phyloP scores from a whole-genome alignment of 2,113 vertebrate genomes.

The Cinclus mexicanus region DNA sequence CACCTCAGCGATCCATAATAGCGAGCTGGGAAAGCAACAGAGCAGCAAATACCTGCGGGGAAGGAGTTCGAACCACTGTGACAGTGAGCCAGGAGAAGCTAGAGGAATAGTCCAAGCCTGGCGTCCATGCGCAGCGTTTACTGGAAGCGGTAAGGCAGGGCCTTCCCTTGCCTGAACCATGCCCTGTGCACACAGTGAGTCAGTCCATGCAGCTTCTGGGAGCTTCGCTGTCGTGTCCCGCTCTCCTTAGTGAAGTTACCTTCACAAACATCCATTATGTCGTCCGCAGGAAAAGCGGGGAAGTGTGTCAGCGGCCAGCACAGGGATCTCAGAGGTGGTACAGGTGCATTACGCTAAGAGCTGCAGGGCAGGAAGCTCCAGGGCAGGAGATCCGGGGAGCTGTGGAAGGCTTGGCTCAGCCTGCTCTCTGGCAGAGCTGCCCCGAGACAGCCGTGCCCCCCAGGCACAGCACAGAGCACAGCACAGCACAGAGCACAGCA shows the following conservation, averaged over 20 bases:
- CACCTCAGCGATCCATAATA: rapidly evolving
- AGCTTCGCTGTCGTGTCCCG: neutral
- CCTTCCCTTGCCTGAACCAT: neutral
- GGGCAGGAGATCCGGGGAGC: neutral
- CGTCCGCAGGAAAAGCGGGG: neutral
- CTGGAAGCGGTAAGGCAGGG: neutral
- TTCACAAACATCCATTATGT: neutral
- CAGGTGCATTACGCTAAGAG: rapidly evolving
- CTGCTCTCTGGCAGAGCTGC: too few relatives aligned
- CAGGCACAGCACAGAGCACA: too few relatives aligned
- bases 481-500: too few relatives aligned
- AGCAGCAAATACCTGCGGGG: rapidly evolving
- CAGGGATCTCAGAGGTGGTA: neutral
- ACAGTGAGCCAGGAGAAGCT: neutral
- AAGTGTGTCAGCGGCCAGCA: neutral
- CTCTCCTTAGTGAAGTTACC: neutral
- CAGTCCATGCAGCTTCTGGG: neutral
- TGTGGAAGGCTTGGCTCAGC: too few relatives aligned
- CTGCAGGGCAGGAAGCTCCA: neutral
- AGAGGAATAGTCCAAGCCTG: neutral
- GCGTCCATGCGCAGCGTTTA: neutral
- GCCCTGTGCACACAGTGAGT: neutral
- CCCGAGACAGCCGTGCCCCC: too few relatives aligned
- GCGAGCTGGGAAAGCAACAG: too few relatives aligned
- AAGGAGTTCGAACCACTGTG: rapidly evolving